phyloP scores from a whole-genome alignment of 2,113 vertebrate genomes.

The Syrrhaptes paradoxus region DNA sequence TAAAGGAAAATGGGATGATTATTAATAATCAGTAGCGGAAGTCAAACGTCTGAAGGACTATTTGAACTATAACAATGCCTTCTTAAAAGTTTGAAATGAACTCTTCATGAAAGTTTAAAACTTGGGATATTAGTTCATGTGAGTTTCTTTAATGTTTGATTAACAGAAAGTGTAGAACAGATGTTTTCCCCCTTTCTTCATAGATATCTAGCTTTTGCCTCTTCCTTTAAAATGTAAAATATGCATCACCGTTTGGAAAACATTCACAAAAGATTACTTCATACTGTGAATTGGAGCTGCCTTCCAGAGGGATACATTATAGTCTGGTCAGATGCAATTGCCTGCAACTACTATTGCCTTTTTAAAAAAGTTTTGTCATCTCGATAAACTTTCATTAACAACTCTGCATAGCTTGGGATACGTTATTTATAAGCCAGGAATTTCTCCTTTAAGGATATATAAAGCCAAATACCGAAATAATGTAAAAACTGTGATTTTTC shows the following conservation, averaged over 20 bases:
- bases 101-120: slow-evolving; percentile 10
- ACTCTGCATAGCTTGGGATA: neutral
- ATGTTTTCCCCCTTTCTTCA: slow-evolving; percentile 11
- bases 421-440: neutral
- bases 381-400: neutral
- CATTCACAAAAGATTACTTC: slow-evolving; percentile 48
- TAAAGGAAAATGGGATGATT: slow-evolving; percentile 28
- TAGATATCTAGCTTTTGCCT: slow-evolving; percentile 37
- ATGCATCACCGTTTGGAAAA: slow-evolving; percentile 45
- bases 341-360: neutral
- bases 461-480: neutral
- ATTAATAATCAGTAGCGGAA: slow-evolving; percentile 65
- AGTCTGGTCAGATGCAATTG: slow-evolving; percentile 5
- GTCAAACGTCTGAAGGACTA: slow-evolving; percentile 53
- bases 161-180: slow-evolving; percentile 37
- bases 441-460: neutral
- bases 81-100: slow-evolving; percentile 53
- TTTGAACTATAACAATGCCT: neutral
- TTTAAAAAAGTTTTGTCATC: neutral
- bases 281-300: slow-evolving; percentile 2
- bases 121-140: neutral
- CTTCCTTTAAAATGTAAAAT: slow-evolving; percentile 53
- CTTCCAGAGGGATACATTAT: slow-evolving; percentile 20
- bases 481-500: neutral
- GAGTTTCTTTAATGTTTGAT: slow-evolving; percentile 22